A percentile compares a stretch with the other conserved stretches of the same genome.
These are phyloP conservation scores for Damaliscus lunatus DNA, from an alignment of 2,113 vertebrate genomes.

Conservation along the genomic window DNA sequence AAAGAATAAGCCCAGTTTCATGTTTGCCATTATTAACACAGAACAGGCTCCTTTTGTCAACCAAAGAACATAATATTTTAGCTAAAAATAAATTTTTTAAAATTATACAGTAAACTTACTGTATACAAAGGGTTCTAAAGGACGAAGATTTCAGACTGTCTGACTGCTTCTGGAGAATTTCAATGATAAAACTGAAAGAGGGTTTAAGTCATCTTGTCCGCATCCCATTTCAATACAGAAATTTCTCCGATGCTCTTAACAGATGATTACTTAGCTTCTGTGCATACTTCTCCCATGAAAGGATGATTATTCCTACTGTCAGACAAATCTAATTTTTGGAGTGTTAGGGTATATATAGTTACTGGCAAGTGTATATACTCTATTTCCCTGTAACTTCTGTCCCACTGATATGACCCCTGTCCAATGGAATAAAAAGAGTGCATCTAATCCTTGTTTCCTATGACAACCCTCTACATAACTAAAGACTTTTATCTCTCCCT, in stretches of 20 bases:
- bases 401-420: background rate
- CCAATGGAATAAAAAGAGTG: background rate
- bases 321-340: background rate
- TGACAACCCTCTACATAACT: background rate
- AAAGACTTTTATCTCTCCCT: background rate
- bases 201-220: background rate
- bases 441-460: background rate
- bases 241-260: background rate
- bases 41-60: background rate
- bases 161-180: background rate
- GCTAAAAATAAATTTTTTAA: background rate
- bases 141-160: background rate
- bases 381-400: background rate
- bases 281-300: background rate
- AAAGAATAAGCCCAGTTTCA: background rate
- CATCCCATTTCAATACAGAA: background rate
- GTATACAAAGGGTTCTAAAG: conserved; percentile 3
- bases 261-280: background rate
- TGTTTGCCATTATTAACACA: background rate
- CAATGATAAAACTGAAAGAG: background rate
- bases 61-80: background rate
- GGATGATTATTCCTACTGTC: background rate
- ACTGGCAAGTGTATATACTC: background rate
- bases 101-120: background rate
- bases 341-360: background rate